Evolutionary conservation across 2,888 invertebrate species (phyloP).

Genomic region (Hedychridium roseum): DNA sequence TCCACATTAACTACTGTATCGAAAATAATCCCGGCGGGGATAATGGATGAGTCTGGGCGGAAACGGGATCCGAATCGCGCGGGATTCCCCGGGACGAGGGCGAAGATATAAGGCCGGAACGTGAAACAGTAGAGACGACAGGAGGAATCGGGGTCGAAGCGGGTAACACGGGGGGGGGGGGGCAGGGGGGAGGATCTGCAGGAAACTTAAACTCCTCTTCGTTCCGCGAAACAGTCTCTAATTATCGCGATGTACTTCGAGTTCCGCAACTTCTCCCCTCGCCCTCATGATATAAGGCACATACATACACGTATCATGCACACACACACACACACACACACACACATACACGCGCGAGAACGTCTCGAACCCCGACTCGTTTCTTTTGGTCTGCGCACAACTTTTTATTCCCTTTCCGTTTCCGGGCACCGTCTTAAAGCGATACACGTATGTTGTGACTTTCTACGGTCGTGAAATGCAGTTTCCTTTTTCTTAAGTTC

Average conservation of each 20-base stretch:
- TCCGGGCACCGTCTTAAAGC: no score
- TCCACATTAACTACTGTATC: constrained; percentile 30
- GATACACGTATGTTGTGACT: no score
- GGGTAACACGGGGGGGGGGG: constrained; percentile 5
- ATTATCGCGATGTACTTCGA: constrained; percentile 32
- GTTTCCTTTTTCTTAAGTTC: no score
- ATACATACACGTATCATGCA: no score
- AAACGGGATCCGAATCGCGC: neutral
- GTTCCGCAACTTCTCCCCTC: constrained; percentile 25
- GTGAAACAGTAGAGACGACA: neutral
- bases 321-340: no score
- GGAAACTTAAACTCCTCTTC: constrained; percentile 28
- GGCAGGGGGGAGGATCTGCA: constrained; percentile 24
- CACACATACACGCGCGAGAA: no score
- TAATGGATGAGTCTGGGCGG: constrained; percentile 2
- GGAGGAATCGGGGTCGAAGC: neutral
- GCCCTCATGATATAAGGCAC: constrained; percentile 12
- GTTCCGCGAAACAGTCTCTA: constrained; percentile 33
- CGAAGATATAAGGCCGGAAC: neutral
- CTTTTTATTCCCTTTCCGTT: no score
- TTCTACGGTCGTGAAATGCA: no score
- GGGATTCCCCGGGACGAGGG: neutral
- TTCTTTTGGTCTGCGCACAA: no score
- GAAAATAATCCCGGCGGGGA: constrained; percentile 26
- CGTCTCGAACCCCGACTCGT: no score